Evolutionary conservation across 2,113 vertebrate species (phyloP), one percentile per base, ranked within the genome.

Genomic region (Oxygymnocypris stewartii): DNA sequence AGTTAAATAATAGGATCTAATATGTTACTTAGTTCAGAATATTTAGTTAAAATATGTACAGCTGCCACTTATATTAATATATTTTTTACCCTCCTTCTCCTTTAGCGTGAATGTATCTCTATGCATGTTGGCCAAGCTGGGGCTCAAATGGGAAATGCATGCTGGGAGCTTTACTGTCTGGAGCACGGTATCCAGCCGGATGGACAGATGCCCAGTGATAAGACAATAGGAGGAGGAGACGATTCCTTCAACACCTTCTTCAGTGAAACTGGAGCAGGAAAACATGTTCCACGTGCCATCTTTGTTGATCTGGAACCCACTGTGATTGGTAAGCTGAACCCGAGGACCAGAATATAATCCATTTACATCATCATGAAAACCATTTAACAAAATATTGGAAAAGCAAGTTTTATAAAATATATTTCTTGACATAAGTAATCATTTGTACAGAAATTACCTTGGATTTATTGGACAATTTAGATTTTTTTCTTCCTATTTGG

Each of bases 101-200:
- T 80, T 59, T 67, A 95, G 94, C 95, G 93, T 90, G 95, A 94
- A 89, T 95, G 94, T 94, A 95, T 95, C 90, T 95, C 95, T 42
- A 94, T 95, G 92, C 95, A 95, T 28, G 94, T 95, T 49, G 97
- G 97, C 90, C 97, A 99, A 94, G 97, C 96, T 20, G 97, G 97
- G 0, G 91, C 96, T 91, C 97, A 98, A 94, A 97, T 97, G 94
- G 97, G 97, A 84, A 97, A 97, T 10, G 96, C 96, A 75, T 97
- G 96, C 87, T 98, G 97, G 97, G 97, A 99, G 89, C 94, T 98
- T 67, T 94, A 95, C 85, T 95, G 94, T 16, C 90, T 95, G 87
- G 94, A 95, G 61, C 94, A 95, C 78, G 94, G 94, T 44, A 95
- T 95, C 78, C 94, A 95, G 90, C 94, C 95, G 6, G 93, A 95